phyloP scores from a whole-genome alignment of 2,888 invertebrate species.

The Apotomis capreana region DNA sequence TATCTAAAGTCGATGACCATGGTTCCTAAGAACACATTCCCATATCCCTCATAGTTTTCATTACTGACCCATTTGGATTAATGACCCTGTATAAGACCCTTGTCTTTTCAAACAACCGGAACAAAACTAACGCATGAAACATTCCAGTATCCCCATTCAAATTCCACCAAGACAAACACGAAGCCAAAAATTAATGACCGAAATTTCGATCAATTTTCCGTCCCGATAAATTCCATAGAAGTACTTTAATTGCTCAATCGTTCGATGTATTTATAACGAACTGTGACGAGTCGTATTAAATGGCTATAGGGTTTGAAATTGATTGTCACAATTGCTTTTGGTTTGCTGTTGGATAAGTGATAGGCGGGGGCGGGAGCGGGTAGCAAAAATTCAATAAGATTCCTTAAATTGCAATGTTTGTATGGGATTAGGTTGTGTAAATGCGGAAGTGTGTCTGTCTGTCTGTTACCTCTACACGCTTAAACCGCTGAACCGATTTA shows the following conservation, averaged over 20 bases:
- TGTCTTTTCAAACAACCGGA: too few species aligned
- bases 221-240: conserved; percentile 22
- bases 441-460: too few species aligned
- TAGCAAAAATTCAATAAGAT: not conserved
- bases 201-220: conserved; percentile 27
- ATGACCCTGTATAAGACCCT: too few species aligned
- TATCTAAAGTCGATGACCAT: too few species aligned
- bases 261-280: conserved; percentile 6
- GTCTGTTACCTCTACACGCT: too few species aligned
- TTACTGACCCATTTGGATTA: too few species aligned
- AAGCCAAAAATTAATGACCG: conserved; percentile 7
- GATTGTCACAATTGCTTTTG: conserved; percentile 10
- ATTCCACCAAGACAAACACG: conserved; percentile 1
- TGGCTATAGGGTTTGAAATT: conserved; percentile 29
- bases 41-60: too few species aligned
- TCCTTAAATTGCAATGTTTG: not conserved
- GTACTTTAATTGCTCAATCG: conserved; percentile 37
- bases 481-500: too few species aligned
- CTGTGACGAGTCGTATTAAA: conserved; percentile 35
- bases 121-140: not conserved
- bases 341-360: not conserved
- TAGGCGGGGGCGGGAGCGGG: conserved; percentile 6
- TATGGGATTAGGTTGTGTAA: not conserved
- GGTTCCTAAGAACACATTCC: too few species aligned
- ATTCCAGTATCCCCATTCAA: not conserved